A percentile compares a stretch with the other conserved stretches of the same genome.
These are phyloP conservation scores for Fissipunctia ypsillon DNA, from an alignment of 2,888 invertebrate genomes.

Conservation along the genomic window DNA sequence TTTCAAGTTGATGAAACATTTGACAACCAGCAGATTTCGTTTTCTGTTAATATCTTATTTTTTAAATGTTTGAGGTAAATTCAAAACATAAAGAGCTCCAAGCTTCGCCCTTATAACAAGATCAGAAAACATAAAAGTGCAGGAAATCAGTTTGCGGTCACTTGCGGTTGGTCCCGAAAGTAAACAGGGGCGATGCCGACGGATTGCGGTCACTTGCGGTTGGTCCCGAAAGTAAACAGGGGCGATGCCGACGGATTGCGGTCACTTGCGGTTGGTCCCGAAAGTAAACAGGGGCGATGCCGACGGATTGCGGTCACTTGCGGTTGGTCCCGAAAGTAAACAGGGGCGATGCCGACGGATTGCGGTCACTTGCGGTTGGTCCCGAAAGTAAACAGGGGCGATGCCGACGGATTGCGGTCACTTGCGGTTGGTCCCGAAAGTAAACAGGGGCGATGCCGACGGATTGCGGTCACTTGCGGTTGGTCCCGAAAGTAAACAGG, in stretches of 20 bases:
- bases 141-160: conserved; percentile 66
- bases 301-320: conserved; percentile 61
- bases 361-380: conserved; percentile 53
- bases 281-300: conserved; percentile 58
- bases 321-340: conserved; percentile 58
- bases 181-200: conserved; percentile 37
- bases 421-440: conserved; percentile 53
- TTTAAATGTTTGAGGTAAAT: conserved; percentile 20
- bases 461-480: conserved; percentile 59
- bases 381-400: conserved; percentile 58
- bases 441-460: conserved; percentile 49
- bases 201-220: conserved; percentile 56
- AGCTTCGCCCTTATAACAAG: conserved; percentile 19
- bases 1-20: conserved; percentile 36
- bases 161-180: conserved; percentile 53
- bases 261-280: conserved; percentile 50
- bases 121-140: conserved; percentile 57
- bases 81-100: conserved; percentile 2
- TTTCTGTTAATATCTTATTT: conserved; percentile 10
- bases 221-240: conserved; percentile 57
- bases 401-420: conserved; percentile 64
- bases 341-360: conserved; percentile 43
- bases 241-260: conserved; percentile 56
- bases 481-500: conserved; percentile 57
- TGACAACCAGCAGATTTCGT: conserved; percentile 12